Evolutionary conservation across 2,888 invertebrate genomes (phyloP).

Genomic region (Harmothoe impar): DNA sequence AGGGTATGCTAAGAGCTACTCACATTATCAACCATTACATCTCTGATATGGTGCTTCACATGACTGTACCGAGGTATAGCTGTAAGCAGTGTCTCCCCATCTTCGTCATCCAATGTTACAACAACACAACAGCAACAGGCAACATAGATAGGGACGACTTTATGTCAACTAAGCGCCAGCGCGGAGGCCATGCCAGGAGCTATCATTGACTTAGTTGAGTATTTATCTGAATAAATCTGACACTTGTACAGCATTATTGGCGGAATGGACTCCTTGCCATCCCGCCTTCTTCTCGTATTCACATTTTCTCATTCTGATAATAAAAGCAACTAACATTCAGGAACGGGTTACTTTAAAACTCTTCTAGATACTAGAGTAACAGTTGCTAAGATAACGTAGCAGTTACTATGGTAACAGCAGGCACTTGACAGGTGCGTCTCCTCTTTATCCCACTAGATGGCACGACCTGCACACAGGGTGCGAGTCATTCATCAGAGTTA

Average conservation of each 20-base stretch:
- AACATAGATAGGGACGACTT: neutral
- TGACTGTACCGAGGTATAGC: constrained; percentile 19
- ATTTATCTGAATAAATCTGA: constrained; percentile 34
- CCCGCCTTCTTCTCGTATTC: no score
- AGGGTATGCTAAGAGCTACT: neutral
- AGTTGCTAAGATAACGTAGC: constrained; percentile 55
- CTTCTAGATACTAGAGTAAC: constrained; percentile 31
- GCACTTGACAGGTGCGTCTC: constrained; percentile 61
- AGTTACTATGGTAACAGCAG: constrained; percentile 61
- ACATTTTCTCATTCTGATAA: neutral
- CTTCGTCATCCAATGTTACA: neutral
- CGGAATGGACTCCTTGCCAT: no score
- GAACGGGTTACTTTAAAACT: constrained; percentile 21
- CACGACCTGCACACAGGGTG: neutral
- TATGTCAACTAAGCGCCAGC: neutral
- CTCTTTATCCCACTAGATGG: constrained; percentile 19
- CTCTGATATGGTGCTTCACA: constrained; percentile 20
- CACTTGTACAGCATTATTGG: neutral
- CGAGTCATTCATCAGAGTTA: neutral
- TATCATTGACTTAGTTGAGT: neutral
- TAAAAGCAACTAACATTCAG: constrained; percentile 51
- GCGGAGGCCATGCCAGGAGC: neutral
- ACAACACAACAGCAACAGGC: constrained; percentile 32
- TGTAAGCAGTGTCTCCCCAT: constrained; percentile 11
- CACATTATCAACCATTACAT: neutral